phyloP scores from a whole-genome alignment of 2,888 invertebrate species.

The Ophioninae sp. region DNA sequence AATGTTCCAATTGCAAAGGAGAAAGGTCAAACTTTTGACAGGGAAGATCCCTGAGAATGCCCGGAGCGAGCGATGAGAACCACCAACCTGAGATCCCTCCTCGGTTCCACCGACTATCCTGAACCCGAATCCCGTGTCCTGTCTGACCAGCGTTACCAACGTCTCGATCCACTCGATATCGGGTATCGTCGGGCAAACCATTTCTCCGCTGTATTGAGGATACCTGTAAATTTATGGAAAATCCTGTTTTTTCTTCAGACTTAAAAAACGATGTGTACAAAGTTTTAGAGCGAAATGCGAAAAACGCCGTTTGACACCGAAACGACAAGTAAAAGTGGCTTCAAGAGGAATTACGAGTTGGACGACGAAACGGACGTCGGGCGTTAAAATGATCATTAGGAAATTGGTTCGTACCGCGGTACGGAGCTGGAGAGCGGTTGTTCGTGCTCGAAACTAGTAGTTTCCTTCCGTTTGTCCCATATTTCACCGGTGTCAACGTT shows the following conservation, averaged over 20 bases:
- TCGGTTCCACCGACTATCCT: conserved; percentile 98
- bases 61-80: conserved; percentile 32
- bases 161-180: conserved; percentile 84
- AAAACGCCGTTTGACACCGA: too few species aligned
- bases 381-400: neutral
- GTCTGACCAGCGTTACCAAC: conserved; percentile 91
- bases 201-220: conserved; percentile 77
- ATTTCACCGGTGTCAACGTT: conserved; percentile 80
- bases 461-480: conserved; percentile 82
- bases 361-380: too few species aligned
- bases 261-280: too few species aligned
- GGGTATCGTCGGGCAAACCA: conserved; percentile 78
- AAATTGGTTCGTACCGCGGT: conserved; percentile 73
- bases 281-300: too few species aligned
- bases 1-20: conserved; percentile 51
- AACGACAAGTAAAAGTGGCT: too few species aligned
- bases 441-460: conserved; percentile 85
- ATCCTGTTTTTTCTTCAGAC: too few species aligned
- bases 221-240: conserved; percentile 69
- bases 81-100: conserved; percentile 93
- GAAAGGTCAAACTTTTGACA: neutral
- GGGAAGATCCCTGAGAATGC: neutral
- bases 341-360: too few species aligned
- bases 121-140: conserved; percentile 98
- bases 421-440: conserved; percentile 82